Evolutionary conservation across 2,113 vertebrate species (phyloP).

Genomic region (Fukomys damarensis): DNA sequence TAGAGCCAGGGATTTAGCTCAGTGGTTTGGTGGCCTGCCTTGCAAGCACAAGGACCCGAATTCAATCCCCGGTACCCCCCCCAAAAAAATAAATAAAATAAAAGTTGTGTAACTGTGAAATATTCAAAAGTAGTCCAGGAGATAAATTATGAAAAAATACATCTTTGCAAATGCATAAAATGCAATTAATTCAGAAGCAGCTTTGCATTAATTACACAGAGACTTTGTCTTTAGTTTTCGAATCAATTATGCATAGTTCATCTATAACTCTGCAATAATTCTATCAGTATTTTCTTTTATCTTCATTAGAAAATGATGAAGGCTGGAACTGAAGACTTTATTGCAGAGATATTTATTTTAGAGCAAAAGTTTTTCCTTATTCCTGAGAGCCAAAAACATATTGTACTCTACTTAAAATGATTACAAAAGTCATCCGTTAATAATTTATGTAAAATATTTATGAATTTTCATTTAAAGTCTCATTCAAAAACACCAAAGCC

Average conservation of each 20-base stretch:
- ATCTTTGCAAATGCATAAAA: slow-evolving; percentile 29
- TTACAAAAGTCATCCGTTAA: slow-evolving; percentile 4
- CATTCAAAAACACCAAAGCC: background rate
- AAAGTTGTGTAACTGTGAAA: slow-evolving; percentile 27
- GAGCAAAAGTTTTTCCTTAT: background rate
- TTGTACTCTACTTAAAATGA: slow-evolving; percentile 31
- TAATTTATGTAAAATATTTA: slow-evolving; percentile 38
- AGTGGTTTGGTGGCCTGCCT: too few relatives aligned
- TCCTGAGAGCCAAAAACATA: background rate
- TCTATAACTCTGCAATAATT: background rate
- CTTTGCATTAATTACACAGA: slow-evolving; percentile 45
- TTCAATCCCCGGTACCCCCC: too few relatives aligned
- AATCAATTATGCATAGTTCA: background rate
- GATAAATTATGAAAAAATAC: slow-evolving; percentile 16
- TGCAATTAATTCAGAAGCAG: background rate
- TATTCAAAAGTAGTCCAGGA: slow-evolving; percentile 36
- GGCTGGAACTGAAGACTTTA: background rate
- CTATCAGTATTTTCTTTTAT: slow-evolving; percentile 23
- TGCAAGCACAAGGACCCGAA: too few relatives aligned
- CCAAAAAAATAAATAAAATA: too few relatives aligned
- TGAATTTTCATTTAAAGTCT: slow-evolving; percentile 2
- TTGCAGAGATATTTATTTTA: background rate
- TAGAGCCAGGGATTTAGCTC: too few relatives aligned
- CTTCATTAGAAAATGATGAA: slow-evolving; percentile 7
- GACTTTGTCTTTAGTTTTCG: slow-evolving; percentile 27